Base-by-base conservation (phyloP, 2,113 vertebrate genomes). In the Eclectus roratus region DNA sequence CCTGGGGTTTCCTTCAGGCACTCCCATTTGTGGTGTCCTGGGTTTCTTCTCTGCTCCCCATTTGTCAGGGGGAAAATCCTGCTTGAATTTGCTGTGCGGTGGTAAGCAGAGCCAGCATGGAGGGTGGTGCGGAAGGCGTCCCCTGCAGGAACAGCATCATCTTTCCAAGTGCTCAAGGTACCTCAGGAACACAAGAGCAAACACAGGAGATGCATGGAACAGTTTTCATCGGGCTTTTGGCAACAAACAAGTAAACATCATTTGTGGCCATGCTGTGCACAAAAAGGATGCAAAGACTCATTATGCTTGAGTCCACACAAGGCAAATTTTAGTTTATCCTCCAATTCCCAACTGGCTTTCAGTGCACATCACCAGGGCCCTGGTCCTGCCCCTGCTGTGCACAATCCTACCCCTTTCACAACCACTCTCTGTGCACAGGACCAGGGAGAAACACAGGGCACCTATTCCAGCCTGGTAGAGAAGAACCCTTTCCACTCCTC, bases 31-130 rank as follows among this genome's bases (percentile, higher is more conserved):
- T 14, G 10, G 49, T 3, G 3, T 18, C 39, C 46, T 44, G 13
- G 13, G 11, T 63, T 74, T 64, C 61, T 43, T 46, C 37, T 25
- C 55, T 43, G 19, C 35, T 85, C 28, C 58, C 15, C 2, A 0
- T 9, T 19, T 65, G 13, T 11, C 70, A 46, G 50, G 2, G 1
- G 3, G 33, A 91, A 44, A 44, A 19, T 8, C 49, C 39, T 2
- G 20, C 33, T 1, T 2, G 0, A 43, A 65, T 49, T 1, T 17
- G 10, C 8, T 2, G 5, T 1, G 55, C 5, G 1, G 44, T 1
- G 33, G 27, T 12, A 68, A 56, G 9, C 65, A 39, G n/a, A 33
- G 69, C 58, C 53, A 35, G 58, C 0, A 0, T 1, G 31, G 53
- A 19, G 29, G 29, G 61, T 17, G 47, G 7, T 52, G 50, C 31